These are phyloP conservation scores for Drosophila neotestacea DNA, from an alignment of 2,888 invertebrate genomes.

Conservation along the genomic window DNA sequence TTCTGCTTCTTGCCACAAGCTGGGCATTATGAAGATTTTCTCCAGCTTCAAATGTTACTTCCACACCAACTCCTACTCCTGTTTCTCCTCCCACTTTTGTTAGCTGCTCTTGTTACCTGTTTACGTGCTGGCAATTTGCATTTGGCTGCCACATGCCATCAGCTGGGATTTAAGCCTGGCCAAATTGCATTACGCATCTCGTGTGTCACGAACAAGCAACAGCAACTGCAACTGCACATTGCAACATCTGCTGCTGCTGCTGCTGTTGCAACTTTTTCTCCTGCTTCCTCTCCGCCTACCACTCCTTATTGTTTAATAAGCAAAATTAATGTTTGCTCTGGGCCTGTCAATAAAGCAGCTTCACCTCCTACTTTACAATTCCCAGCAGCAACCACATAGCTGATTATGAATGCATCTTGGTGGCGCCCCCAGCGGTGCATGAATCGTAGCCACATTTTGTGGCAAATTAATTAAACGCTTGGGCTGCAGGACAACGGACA, in stretches of 20 bases:
- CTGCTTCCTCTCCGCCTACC: background rate
- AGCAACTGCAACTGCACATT: constrained; percentile 9
- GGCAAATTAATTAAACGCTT: constrained; percentile 78
- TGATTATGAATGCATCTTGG: constrained; percentile 65
- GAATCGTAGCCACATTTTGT: constrained; percentile 67
- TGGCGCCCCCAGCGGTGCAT: constrained; percentile 39
- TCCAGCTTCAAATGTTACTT: background rate
- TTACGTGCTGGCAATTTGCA: constrained; percentile 68
- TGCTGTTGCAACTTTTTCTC: background rate
- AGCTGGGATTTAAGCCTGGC: constrained; percentile 41
- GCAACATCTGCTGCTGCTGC: constrained; percentile 18
- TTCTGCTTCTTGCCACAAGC: constrained; percentile 21
- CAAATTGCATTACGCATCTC: constrained; percentile 54
- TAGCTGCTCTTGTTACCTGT: constrained; percentile 43
- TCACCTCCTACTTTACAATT: background rate
- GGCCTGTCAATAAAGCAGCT: constrained; percentile 29
- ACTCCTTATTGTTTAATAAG: constrained; percentile 51
- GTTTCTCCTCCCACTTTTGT: no score
- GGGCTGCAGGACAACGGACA: constrained; percentile 39
- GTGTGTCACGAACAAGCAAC: constrained; percentile 48
- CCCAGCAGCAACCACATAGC: constrained; percentile 30
- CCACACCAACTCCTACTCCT: no score
- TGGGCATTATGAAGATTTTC: constrained; percentile 28
- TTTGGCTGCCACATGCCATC: constrained; percentile 39
- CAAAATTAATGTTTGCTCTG: constrained; percentile 50